Evolutionary conservation across 2,888 invertebrate genomes (phyloP).

Genomic region (Tenthredo notha): DNA sequence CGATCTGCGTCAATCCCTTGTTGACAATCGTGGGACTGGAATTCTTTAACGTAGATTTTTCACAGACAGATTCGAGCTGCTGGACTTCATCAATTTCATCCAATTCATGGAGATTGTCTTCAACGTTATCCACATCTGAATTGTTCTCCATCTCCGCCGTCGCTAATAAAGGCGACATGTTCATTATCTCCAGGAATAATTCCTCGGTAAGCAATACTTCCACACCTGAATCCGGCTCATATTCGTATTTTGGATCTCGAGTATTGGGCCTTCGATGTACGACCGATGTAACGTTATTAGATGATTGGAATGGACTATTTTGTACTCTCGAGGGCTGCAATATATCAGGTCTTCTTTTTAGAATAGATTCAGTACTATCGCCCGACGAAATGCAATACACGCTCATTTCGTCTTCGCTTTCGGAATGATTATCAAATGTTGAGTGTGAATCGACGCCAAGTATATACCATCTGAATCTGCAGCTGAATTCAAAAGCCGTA

Average conservation of each 20-base stretch:
- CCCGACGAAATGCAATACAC: not conserved
- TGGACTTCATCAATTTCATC: constrained; percentile 8
- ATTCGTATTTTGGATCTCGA: not conserved
- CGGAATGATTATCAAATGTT: not conserved
- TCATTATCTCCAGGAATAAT: not conserved
- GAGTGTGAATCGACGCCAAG: not conserved
- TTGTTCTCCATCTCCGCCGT: not conserved
- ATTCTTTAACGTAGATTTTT: not conserved
- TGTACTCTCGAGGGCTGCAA: too few species aligned
- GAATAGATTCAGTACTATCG: not conserved
- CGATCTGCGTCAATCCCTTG: not conserved
- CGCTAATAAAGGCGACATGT: not conserved
- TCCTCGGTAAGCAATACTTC: not conserved
- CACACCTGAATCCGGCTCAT: not conserved
- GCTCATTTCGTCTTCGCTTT: not conserved
- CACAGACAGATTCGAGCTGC: not conserved
- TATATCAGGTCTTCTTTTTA: not conserved
- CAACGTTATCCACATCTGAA: not conserved
- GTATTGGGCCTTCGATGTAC: not conserved
- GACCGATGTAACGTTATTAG: not conserved
- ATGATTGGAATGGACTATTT: not conserved
- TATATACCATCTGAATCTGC: constrained; percentile 5
- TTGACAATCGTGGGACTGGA: not conserved
- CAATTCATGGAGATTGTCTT: not conserved
- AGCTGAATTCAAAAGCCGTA: constrained; percentile 16